Conservation (phyloP, 1,140 invertebrate species). For the Microplitis mediator region DNA sequence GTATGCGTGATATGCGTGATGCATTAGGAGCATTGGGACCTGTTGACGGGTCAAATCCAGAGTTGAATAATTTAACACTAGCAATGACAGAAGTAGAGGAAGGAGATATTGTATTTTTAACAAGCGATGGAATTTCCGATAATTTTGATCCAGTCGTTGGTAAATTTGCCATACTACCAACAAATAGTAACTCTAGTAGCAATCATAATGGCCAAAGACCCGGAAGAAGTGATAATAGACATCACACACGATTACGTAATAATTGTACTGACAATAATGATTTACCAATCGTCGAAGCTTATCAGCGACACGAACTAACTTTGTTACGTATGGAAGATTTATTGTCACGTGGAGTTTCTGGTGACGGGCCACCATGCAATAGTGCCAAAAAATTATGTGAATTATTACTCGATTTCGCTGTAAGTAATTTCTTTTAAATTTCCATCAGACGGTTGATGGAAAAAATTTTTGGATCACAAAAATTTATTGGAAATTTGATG, state of each 20-base stretch:
- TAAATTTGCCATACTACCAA: constrained; percentile 78
- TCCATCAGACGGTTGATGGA: too few relatives aligned
- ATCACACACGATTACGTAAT: background rate
- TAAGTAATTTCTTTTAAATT: constrained; percentile 45
- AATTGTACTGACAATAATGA: constrained; percentile 51
- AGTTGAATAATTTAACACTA: constrained; percentile 89
- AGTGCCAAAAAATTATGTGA: constrained; percentile 74
- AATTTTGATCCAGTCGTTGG: constrained; percentile 95
- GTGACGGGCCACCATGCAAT: constrained; percentile 62
- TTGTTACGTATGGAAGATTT: constrained; percentile 82
- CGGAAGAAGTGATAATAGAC: constrained; percentile 29
- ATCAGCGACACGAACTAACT: constrained; percentile 80
- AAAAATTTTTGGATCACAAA: background rate
- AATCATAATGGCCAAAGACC: constrained; percentile 32
- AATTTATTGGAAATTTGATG: background rate
- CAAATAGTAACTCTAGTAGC: constrained; percentile 15
- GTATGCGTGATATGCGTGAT: constrained; percentile 90
- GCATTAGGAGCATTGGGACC: constrained; percentile 88
- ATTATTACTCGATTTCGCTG: constrained; percentile 78
- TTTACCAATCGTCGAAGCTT: constrained; percentile 79
- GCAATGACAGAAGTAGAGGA: constrained; percentile 84
- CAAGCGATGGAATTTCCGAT: constrained; percentile 91
- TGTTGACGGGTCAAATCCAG: constrained; percentile 86
- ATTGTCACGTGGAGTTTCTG: constrained; percentile 75
- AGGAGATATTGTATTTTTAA: constrained; percentile 88